Conservation (phyloP, 2,888 invertebrate species). For the Ennomos quercinarius region DNA sequence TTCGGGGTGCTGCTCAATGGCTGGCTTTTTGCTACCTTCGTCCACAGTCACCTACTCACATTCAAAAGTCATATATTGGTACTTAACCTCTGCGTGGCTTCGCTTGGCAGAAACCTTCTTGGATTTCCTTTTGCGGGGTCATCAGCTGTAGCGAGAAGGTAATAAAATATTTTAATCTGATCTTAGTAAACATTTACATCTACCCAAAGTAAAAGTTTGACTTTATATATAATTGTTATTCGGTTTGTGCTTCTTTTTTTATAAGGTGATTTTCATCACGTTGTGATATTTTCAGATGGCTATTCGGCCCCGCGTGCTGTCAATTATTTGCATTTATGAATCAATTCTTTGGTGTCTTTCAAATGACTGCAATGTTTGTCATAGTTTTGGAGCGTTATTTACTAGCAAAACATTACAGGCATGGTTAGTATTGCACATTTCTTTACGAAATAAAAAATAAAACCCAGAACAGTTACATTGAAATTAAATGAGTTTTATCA, state of each 20-base stretch:
- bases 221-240: too few species aligned
- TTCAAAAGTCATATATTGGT: conserved; percentile 83
- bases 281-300: conserved; percentile 75
- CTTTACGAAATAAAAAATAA: too few species aligned
- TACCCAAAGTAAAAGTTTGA: background rate
- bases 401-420: conserved; percentile 73
- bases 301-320: conserved; percentile 82
- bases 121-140: conserved; percentile 84
- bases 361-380: conserved; percentile 78
- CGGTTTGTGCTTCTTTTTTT: background rate
- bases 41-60: conserved; percentile 82
- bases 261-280: background rate
- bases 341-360: conserved; percentile 83
- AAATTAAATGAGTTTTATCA: too few species aligned
- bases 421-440: conserved; percentile 60
- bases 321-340: conserved; percentile 84
- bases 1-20: conserved; percentile 84
- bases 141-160: conserved; percentile 83
- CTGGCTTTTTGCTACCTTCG: conserved; percentile 84
- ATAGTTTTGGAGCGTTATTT: conserved; percentile 82
- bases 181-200: background rate
- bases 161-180: conserved; percentile 4
- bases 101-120: conserved; percentile 80
- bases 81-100: conserved; percentile 82
- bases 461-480: too few species aligned